These are phyloP conservation scores for Leucophenga maculata DNA, from an alignment of 2,888 invertebrate genomes.

Conservation along the genomic window DNA sequence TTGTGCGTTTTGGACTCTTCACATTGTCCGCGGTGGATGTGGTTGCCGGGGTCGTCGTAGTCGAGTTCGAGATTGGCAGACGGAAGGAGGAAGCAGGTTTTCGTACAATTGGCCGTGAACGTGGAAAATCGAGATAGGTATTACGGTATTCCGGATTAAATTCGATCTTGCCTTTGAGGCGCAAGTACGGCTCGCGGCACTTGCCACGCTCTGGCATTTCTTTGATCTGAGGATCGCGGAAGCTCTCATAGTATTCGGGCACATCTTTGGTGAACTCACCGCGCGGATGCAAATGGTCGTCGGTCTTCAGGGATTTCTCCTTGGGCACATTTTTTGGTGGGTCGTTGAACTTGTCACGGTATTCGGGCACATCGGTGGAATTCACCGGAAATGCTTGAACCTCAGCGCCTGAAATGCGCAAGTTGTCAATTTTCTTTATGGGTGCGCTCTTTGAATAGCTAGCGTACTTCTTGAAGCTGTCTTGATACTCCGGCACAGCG, in stretches of 20 bases:
- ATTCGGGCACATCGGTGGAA: constrained; percentile 61
- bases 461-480: constrained; percentile 70
- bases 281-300: constrained; percentile 64
- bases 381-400: constrained; percentile 33
- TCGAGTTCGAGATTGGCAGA: constrained; percentile 58
- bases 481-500: constrained; percentile 69
- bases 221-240: constrained; percentile 69
- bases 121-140: constrained; percentile 69
- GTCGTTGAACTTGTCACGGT: constrained; percentile 67
- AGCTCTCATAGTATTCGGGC: constrained; percentile 71
- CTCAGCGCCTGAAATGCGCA: constrained; percentile 64
- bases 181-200: constrained; percentile 68
- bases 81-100: constrained; percentile 69
- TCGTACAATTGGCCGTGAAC: constrained; percentile 68
- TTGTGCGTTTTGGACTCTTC: constrained; percentile 37
- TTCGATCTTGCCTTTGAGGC: constrained; percentile 70
- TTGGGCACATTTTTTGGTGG: constrained; percentile 57
- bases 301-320: constrained; percentile 62
- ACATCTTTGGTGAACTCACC: constrained; percentile 68
- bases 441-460: constrained; percentile 70
- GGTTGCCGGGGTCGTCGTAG: constrained; percentile 35
- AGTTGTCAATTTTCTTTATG: constrained; percentile 69
- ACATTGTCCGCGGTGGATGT: constrained; percentile 25
- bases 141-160: constrained; percentile 72
- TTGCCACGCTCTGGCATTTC: constrained; percentile 71